Evolutionary conservation across 2,888 invertebrate genomes (phyloP).

Genomic region (Plusia festucae): DNA sequence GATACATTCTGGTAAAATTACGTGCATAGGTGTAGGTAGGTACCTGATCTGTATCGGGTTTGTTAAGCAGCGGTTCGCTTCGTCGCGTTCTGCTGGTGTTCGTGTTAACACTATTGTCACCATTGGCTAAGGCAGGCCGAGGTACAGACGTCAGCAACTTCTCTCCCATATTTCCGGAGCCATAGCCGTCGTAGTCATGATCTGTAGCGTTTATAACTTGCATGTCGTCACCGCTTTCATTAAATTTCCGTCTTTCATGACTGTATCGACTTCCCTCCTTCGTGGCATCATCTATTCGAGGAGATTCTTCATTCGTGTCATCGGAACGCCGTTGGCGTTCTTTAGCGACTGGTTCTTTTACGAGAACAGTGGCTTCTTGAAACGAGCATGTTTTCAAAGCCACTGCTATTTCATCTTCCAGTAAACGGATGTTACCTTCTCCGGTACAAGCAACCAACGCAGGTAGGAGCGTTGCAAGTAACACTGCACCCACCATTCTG

Average conservation of each 20-base stretch:
- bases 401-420: slow-evolving; percentile 79
- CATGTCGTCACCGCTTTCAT: slow-evolving; percentile 67
- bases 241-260: slow-evolving; percentile 73
- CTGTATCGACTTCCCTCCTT: slow-evolving; percentile 71
- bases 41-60: slow-evolving; percentile 77
- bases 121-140: slow-evolving; percentile 49
- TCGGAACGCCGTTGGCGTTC: slow-evolving; percentile 62
- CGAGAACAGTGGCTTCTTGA: slow-evolving; percentile 43
- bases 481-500: slow-evolving; percentile 66
- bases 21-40: no score
- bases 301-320: slow-evolving; percentile 55
- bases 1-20: no score
- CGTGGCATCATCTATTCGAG: slow-evolving; percentile 70
- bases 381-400: slow-evolving; percentile 75
- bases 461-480: slow-evolving; percentile 68
- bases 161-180: slow-evolving; percentile 63
- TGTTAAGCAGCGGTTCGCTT: slow-evolving; percentile 72
- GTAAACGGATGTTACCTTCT: slow-evolving; percentile 81
- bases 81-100: slow-evolving; percentile 63
- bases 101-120: slow-evolving; percentile 44
- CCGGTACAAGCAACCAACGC: slow-evolving; percentile 68
- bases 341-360: slow-evolving; percentile 46
- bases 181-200: slow-evolving; percentile 69
- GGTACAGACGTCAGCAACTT: slow-evolving; percentile 66
- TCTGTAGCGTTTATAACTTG: slow-evolving; percentile 74